Evolutionary conservation across 2,888 invertebrate genomes (phyloP).

Genomic region (Tanaodytes sp.): DNA sequence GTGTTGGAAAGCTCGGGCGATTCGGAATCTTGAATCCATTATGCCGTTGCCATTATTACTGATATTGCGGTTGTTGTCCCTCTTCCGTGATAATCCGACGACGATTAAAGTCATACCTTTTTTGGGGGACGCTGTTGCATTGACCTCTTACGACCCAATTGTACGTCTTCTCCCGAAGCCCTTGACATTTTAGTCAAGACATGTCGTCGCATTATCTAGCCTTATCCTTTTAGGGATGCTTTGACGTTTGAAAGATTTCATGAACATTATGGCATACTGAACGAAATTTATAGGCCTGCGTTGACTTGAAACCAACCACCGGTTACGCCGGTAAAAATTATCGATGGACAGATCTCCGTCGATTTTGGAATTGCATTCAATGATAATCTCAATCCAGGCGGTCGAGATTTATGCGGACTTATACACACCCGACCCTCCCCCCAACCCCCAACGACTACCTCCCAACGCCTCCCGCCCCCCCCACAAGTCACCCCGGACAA

Average conservation of each 20-base stretch:
- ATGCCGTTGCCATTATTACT: constrained; percentile 46
- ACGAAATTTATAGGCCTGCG: constrained; percentile 35
- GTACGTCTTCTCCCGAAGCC: constrained; percentile 30
- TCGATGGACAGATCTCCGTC: constrained; percentile 11
- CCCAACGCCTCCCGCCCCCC: too few relatives aligned
- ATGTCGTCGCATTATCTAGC: constrained; percentile 44
- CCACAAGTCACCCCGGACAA: too few relatives aligned
- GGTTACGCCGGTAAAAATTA: constrained; percentile 1
- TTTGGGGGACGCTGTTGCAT: constrained; percentile 44
- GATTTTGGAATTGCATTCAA: constrained; percentile 38
- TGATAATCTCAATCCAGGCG: constrained; percentile 23
- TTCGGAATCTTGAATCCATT: constrained; percentile 52
- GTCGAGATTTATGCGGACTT: constrained; percentile 17
- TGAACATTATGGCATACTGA: constrained; percentile 45
- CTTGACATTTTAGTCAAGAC: constrained; percentile 40
- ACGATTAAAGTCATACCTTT: constrained; percentile 50
- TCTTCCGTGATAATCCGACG: constrained; percentile 46
- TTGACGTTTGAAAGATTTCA: constrained; percentile 44
- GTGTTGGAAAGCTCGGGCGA: constrained; percentile 50
- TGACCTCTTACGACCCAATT: constrained; percentile 45
- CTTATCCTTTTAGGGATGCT: constrained; percentile 40
- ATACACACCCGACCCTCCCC: too few relatives aligned
- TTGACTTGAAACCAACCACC: constrained; percentile 24
- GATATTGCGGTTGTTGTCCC: constrained; percentile 51
- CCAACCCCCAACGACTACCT: too few relatives aligned